Base-by-base conservation (phyloP, 2,113 vertebrate genomes). In the Odobenus rosmarus region DNA sequence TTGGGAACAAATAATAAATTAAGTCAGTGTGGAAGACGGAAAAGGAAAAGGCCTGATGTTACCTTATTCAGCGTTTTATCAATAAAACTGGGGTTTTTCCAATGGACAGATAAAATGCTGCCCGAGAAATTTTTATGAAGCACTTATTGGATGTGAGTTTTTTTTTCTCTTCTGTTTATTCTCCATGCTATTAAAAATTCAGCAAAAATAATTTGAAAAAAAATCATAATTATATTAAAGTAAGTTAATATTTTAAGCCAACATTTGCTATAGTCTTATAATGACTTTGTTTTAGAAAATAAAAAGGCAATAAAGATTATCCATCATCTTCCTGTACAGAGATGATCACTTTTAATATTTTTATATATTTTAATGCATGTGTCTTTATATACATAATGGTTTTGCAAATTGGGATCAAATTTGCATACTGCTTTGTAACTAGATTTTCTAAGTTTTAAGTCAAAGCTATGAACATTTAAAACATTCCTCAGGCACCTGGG, bases 241-340 rank as follows among this genome's bases (percentile, higher is more conserved):
- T 87, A 18, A 95, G 15, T 77, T 55, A 86, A 16, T 79, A 71
- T 84, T 59, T 74, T 71, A 92, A 46, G 49, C 16, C 21, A 62
- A 46, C 13, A 26, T 77, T 93, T 79, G 69, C 11, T 76, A 4
- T 64, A 23, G 28, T 76, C 36, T 79, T 88, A n/a, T 79, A 82
- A 28, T 13, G 74, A 76, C 26, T 84, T 96, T 96, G 53, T 67
- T 76, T 95, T 90, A 94, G 59, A 93, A 95, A 71, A 77, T 12
- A 94, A 33, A 95, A 88, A 88, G 5, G 12, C 36, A 84, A 28
- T 84, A 91, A 86, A 86, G 4, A 71, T 64, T 24, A 88, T 10
- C 12, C 15, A 81, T 42, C 19, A 42, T 72, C 76, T 95, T 64
- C 9, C 12, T 57, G 18, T n/a, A 24, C 19, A 84, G 64, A 81